Percentiles rank a stretch among this genome's conserved stretches.
phyloP scores from a whole-genome alignment of 2,888 invertebrate genomes.

The Dicyrtoma fusca region DNA sequence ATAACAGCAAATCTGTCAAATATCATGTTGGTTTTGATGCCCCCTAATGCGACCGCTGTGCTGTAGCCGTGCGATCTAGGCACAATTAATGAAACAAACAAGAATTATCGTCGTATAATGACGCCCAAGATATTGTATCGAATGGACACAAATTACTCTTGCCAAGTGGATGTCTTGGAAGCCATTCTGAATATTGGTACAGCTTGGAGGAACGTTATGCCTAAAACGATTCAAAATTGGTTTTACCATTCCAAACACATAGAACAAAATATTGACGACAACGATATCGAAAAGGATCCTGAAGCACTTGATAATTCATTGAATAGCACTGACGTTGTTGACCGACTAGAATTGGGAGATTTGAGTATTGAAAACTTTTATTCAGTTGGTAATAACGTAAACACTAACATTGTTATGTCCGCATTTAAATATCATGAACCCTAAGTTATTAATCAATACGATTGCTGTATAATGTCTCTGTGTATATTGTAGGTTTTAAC shows the following conservation, averaged over 20 bases:
- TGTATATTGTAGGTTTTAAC: background rate
- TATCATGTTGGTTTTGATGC: conserved; percentile 5
- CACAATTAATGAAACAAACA: conserved; percentile 17
- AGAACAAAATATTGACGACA: too few relatives aligned
- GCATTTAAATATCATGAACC: background rate
- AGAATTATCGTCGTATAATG: background rate
- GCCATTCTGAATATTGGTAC: background rate
- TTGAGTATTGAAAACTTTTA: background rate
- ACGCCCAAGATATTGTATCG: background rate
- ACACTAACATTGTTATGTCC: too few relatives aligned
- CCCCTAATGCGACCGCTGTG: background rate
- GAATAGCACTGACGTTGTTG: too few relatives aligned
- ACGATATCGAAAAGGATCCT: too few relatives aligned
- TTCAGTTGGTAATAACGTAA: background rate
- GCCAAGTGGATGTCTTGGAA: conserved; percentile 1
- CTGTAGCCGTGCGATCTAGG: conserved; percentile 15
- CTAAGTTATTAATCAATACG: too few relatives aligned
- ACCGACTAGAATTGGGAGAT: background rate
- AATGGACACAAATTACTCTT: background rate
- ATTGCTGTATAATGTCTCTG: background rate
- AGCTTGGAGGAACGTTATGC: background rate
- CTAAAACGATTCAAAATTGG: background rate
- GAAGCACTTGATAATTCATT: background rate
- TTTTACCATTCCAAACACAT: background rate
- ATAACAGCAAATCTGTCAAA: background rate